Percentiles rank a stretch among this genome's conserved stretches.
phyloP scores from a whole-genome alignment of 2,888 invertebrate species.

The Galerucella nymphaeae region DNA sequence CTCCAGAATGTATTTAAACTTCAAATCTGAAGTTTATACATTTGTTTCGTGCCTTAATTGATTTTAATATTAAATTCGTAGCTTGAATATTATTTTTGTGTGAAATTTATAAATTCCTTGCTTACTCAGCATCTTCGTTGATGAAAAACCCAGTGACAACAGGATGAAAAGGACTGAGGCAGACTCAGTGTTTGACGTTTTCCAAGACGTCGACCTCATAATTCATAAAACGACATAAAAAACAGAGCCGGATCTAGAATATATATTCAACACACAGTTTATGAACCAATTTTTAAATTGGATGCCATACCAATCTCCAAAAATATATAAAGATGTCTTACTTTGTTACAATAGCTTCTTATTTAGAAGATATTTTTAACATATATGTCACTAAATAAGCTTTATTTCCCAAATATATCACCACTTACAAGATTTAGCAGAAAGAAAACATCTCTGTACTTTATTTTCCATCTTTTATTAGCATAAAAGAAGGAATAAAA shows the following conservation, averaged over 20 bases:
- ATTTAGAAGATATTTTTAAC: no score
- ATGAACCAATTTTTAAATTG: no score
- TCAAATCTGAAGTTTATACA: constrained; percentile 1
- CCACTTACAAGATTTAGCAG: no score
- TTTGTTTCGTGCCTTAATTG: not conserved
- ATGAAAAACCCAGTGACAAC: not conserved
- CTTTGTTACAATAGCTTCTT: no score
- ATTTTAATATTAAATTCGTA: no score
- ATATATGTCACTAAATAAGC: no score
- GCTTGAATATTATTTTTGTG: no score
- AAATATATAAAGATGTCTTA: no score
- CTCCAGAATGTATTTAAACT: constrained; percentile 6
- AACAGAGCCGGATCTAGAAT: not conserved
- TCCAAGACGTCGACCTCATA: not conserved
- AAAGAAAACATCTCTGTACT: not conserved
- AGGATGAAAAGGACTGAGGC: not conserved
- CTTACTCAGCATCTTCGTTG: not conserved
- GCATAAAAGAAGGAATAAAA: constrained; percentile 13
- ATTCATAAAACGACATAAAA: not conserved
- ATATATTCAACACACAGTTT: no score
- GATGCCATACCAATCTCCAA: no score
- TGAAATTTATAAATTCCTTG: no score
- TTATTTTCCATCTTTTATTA: constrained; percentile 6
- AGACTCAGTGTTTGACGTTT: not conserved
- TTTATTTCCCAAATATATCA: no score